Percentiles rank a stretch among this genome's conserved stretches.
Conservation (phyloP, 2,113 vertebrate genomes). For the Notarius quadriscutis region DNA sequence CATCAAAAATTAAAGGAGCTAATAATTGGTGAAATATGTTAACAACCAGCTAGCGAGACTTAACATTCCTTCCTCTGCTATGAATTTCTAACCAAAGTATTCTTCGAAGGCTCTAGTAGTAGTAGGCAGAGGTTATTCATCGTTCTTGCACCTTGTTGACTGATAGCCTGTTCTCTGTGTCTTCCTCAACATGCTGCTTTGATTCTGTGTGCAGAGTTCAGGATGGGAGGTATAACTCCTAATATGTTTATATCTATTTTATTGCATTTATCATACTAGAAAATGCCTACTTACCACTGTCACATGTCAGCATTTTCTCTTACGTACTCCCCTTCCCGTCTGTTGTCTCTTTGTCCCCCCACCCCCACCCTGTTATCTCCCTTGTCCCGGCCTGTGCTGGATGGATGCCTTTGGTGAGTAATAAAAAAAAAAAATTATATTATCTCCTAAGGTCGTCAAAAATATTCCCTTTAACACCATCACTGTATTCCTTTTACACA, state of each 20-base stretch:
- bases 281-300: background rate
- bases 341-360: conserved; percentile 8
- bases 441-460: background rate
- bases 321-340: background rate
- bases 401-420: conserved; percentile 66
- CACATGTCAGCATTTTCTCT: background rate
- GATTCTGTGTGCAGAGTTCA: conserved; percentile 66
- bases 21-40: background rate
- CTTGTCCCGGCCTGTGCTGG: conserved; percentile 29
- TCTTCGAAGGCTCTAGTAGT: conserved; percentile 8
- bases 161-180: conserved; percentile 12
- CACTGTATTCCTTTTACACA: conserved; percentile 49
- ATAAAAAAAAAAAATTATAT: background rate
- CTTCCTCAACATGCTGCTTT: conserved; percentile 17
- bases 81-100: no score
- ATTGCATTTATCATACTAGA: background rate
- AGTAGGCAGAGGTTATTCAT: background rate
- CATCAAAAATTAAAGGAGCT: background rate
- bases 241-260: background rate
- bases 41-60: background rate
- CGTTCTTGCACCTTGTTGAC: background rate
- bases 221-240: conserved; percentile 74
- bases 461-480: conserved; percentile 1
- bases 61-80: background rate
- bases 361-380: conserved; percentile 32